Evolutionary conservation across 2,113 vertebrate genomes (phyloP).

Genomic region (Limnothrissa miodon): DNA sequence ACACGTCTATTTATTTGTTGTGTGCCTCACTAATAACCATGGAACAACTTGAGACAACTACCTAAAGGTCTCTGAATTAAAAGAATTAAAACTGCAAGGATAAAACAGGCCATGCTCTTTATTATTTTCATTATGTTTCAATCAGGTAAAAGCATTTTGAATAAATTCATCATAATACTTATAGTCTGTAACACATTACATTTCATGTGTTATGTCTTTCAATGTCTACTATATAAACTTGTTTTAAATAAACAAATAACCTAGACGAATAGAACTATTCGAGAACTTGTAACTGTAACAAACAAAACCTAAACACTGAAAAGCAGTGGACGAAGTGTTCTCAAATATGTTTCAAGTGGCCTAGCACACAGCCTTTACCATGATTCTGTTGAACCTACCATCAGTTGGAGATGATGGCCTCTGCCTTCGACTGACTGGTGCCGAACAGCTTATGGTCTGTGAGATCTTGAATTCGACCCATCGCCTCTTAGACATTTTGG

Average conservation of each 20-base stretch:
- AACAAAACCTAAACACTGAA: no score
- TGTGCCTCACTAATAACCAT: neutral
- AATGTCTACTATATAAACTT: no score
- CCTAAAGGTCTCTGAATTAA: neutral
- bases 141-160: neutral
- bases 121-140: neutral
- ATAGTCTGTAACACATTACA: no score
- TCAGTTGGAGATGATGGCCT: conserved; percentile 61
- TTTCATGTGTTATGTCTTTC: no score
- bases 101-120: neutral
- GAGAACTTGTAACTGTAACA: no score
- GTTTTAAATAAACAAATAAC: no score
- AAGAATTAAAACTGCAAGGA: neutral
- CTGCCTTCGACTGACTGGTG: conserved; percentile 68
- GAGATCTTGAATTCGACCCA: conserved; percentile 80
- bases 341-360: neutral
- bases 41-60: neutral
- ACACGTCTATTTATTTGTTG: neutral
- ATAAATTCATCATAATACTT: no score
- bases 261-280: no score
- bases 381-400: conserved; percentile 59
- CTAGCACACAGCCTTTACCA: neutral
- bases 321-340: neutral
- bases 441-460: conserved; percentile 81
- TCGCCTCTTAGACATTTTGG: conserved; percentile 79